Evolutionary conservation across 2,797 vertebrate species (phyloP).

Genomic region (Gorsachius magnificus): DNA sequence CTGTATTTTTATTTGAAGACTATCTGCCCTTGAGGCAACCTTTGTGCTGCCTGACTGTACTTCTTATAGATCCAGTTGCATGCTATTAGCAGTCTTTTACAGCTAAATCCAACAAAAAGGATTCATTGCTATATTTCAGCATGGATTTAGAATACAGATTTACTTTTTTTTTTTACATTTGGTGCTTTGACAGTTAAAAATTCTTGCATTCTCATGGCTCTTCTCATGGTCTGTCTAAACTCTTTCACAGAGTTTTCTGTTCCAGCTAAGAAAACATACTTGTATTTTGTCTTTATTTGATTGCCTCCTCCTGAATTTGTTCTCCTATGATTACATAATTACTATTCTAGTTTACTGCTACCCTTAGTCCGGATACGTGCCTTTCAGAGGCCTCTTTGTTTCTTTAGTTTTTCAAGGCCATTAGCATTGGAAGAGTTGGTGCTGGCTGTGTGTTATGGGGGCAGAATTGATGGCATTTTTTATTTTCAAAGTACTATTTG

Average conservation of each 20-base stretch:
- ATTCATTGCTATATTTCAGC: not conserved
- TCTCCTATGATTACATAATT: not conserved
- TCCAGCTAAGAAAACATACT: not conserved
- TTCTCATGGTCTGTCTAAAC: not conserved
- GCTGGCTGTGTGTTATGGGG: not conserved
- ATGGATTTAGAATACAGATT: not conserved
- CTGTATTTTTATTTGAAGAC: not conserved
- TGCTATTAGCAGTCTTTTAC: not conserved
- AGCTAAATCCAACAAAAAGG: not conserved
- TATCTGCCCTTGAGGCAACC: constrained; percentile 13
- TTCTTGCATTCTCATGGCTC: not conserved
- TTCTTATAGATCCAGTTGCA: not conserved
- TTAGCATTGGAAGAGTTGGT: not conserved
- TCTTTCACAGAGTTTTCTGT: not conserved
- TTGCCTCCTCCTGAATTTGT: not conserved
- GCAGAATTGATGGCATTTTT: not conserved
- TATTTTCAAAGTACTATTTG: not conserved
- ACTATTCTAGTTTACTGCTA: not conserved
- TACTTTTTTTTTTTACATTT: not conserved
- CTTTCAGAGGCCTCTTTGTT: not conserved
- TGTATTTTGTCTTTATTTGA: not conserved
- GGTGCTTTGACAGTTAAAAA: not conserved
- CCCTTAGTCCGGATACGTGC: not conserved
- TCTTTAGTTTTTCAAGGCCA: not conserved
- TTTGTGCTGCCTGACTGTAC: constrained; percentile 2